Base-by-base conservation (phyloP, 2,797 vertebrate species). In the Gobionotothen gibberifrons region DNA sequence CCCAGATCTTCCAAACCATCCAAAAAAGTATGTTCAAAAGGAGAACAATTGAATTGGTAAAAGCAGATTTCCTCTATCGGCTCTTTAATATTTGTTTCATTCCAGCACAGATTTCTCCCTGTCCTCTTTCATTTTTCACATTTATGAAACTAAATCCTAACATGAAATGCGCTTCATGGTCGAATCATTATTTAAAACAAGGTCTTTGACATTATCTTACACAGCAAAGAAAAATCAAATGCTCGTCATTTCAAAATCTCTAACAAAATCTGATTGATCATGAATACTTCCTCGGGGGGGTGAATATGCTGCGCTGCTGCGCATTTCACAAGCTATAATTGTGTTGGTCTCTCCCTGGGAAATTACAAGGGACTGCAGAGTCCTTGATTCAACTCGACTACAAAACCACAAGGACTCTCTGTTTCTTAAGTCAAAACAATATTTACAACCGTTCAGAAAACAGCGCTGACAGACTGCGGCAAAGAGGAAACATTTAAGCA, bases 251-350 rank as follows among this genome's bases (percentile, higher is more conserved):
- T 19, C 47, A 40, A 48, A 81, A 89, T 82, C 79, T 76, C n/a
- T 77, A 62, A 47, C 19, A 70, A 74, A 76, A 84, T 85, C 66
- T 77, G 83, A 82, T 83, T 81, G 65, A 72, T 83, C 84, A 81
- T 72, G 71, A 85, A 54, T 55, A 52, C 49, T 15, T 76, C 71
- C 65, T 77, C 51, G 15, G 42, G 54, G 54, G 47, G 71, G 40
- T 43, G 60, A 76, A 72, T 29, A 49, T 53, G 66, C 63, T 65
- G 53, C 3, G 4, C 48, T 49, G 67, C 52, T 21, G 57, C 47
- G 66, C 42, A 51, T 78, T 80, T 86, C 59, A 72, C 51, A 15
- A 63, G 63, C 72, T 48, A 16, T 67, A 83, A 89, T 85, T n/a
- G n/a, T n/a, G n/a, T n/a, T n/a, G n/a, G n/a, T 71, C 56, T 59